Evolutionary conservation across 2,797 vertebrate species (phyloP).

Genomic region (Amphiprion clarkii): DNA sequence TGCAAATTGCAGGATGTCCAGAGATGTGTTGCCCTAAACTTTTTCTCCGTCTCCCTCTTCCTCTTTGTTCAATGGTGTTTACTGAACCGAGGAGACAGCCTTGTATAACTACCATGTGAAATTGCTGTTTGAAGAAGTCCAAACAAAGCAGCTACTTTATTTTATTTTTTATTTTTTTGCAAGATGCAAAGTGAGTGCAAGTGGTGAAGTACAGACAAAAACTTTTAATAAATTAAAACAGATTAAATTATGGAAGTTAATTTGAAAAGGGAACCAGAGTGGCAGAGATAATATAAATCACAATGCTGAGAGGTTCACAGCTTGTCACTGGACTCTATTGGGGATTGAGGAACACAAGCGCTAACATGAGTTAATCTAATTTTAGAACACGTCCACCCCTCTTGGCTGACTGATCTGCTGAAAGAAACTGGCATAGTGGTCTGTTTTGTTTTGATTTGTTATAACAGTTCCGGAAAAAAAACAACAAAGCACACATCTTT

Average conservation of each 20-base stretch:
- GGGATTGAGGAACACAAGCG: neutral
- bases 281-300: neutral
- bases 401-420: neutral
- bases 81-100: conserved; percentile 9
- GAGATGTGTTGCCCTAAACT: conserved; percentile 15
- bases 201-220: neutral
- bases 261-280: neutral
- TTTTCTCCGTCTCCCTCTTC: neutral
- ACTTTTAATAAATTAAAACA: neutral
- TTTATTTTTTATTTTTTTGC: conserved; percentile 8
- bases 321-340: neutral
- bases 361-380: conserved; percentile 6
- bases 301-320: neutral
- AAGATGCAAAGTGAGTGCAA: conserved; percentile 12
- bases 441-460: neutral
- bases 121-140: neutral
- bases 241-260: neutral
- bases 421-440: neutral
- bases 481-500: neutral
- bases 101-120: neutral
- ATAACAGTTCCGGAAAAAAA: neutral
- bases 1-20: conserved; percentile 48
- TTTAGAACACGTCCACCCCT: neutral
- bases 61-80: conserved; percentile 8
- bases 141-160: conserved; percentile 1